Conservation (phyloP, 2,797 vertebrate genomes). For the Phrynocephalus guinanensis region DNA sequence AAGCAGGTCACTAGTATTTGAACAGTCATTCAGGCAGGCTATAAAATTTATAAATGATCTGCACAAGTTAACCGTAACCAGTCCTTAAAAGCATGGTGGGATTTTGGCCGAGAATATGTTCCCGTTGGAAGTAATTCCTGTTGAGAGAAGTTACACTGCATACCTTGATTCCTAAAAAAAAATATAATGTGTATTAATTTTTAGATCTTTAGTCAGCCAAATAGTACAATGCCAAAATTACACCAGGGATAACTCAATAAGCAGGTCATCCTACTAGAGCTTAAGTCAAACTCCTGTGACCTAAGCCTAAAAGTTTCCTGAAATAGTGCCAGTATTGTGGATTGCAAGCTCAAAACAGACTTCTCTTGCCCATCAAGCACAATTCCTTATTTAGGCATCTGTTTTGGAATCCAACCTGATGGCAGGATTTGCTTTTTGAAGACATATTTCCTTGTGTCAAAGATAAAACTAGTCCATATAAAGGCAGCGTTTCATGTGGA, state of each 20-base stretch:
- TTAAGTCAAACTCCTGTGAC: slow-evolving; percentile 28
- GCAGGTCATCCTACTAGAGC: slow-evolving; percentile 7
- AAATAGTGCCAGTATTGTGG: neutral
- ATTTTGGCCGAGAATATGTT: neutral
- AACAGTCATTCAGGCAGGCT: neutral
- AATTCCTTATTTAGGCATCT: slow-evolving; percentile 11
- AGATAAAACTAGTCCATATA: neutral
- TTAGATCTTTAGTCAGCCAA: slow-evolving; percentile 13
- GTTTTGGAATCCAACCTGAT: neutral
- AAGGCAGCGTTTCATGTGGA: neutral
- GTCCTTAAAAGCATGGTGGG: neutral
- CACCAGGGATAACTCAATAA: neutral
- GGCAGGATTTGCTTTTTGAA: neutral
- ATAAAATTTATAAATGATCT: neutral
- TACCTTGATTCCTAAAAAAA: rapidly evolving
- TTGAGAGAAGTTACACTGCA: neutral
- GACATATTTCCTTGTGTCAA: neutral
- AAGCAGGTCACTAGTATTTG: neutral
- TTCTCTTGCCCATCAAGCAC: neutral
- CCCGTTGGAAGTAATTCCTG: neutral
- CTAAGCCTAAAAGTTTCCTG: slow-evolving; percentile 24
- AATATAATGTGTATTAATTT: neutral
- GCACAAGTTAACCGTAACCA: neutral
- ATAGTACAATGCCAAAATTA: neutral
- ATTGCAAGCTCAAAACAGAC: neutral